These are phyloP conservation scores for Drosophila grimshawi DNA, from an alignment of 1,140 invertebrate genomes.

Conservation along the genomic window DNA sequence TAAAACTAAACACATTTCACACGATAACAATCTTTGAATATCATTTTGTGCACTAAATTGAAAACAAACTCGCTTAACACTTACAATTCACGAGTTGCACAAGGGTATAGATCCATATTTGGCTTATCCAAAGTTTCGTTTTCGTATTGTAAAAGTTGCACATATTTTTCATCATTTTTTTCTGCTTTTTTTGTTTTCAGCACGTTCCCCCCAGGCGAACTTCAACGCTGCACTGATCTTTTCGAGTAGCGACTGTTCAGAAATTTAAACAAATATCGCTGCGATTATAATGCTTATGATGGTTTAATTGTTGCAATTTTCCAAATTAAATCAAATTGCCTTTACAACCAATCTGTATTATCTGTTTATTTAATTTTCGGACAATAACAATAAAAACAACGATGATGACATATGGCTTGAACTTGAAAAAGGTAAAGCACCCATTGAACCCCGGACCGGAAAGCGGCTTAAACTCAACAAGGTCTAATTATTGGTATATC, in stretches of 20 bases:
- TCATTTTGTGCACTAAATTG: conserved; percentile 1
- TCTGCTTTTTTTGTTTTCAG: too few species aligned
- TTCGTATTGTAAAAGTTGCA: background rate
- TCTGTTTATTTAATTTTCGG: conserved; percentile 34
- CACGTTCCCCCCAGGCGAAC: background rate
- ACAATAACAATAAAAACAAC: conserved; percentile 9
- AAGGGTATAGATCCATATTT: background rate
- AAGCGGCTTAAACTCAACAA: conserved; percentile 10
- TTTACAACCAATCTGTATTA: background rate
- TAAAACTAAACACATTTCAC: conserved; percentile 15
- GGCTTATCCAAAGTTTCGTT: background rate
- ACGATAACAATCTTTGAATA: conserved; percentile 22
- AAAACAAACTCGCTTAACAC: conserved; percentile 2
- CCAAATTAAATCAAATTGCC: conserved; percentile 62
- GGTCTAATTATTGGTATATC: conserved; percentile 7
- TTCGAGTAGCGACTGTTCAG: background rate
- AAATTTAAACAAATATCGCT: conserved; percentile 8
- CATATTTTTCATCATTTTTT: background rate
- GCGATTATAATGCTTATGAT: conserved; percentile 31
- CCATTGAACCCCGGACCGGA: conserved; percentile 28
- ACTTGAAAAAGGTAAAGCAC: conserved; percentile 69
- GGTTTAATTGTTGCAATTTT: conserved; percentile 72
- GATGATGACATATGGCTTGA: conserved; percentile 41
- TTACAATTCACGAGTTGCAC: conserved; percentile 16
- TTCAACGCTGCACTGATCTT: conserved; percentile 22